Percentiles rank a stretch among this genome's conserved stretches.
phyloP scores from a whole-genome alignment of 2,888 invertebrate genomes.

The Trypoxylon attenuatum region DNA sequence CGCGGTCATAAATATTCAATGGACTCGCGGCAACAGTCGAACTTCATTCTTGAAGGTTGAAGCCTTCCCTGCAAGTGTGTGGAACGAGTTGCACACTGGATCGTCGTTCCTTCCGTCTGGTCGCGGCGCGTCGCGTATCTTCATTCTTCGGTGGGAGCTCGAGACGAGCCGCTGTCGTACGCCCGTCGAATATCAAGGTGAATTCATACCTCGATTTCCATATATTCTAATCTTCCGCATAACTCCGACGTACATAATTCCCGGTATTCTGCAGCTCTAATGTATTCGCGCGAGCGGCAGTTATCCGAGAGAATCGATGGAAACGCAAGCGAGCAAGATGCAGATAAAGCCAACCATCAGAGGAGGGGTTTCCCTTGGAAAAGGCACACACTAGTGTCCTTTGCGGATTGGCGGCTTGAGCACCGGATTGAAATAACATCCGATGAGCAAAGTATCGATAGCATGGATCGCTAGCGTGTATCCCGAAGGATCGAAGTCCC shows the following conservation, averaged over 20 bases:
- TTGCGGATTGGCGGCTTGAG: constrained; percentile 6
- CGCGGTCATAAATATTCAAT: not conserved
- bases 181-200: not conserved
- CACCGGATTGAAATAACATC: constrained; percentile 55
- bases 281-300: not conserved
- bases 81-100: not conserved
- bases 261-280: constrained; percentile 3
- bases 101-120: not conserved
- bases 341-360: no score
- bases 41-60: not conserved
- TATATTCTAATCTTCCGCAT: constrained; percentile 9
- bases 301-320: no score
- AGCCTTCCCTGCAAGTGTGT: not conserved
- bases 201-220: constrained; percentile 23
- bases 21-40: not conserved
- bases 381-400: constrained; percentile 25
- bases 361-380: no score
- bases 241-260: constrained; percentile 19
- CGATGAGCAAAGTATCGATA: constrained; percentile 47
- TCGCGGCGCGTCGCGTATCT: not conserved
- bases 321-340: no score
- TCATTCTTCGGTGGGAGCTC: constrained; percentile 1
- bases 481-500: constrained; percentile 12
- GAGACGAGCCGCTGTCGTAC: not conserved
- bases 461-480: constrained; percentile 16